Evolutionary conservation across 1,140 invertebrate species (phyloP).

Genomic region (Drosophila ficusphila): DNA sequence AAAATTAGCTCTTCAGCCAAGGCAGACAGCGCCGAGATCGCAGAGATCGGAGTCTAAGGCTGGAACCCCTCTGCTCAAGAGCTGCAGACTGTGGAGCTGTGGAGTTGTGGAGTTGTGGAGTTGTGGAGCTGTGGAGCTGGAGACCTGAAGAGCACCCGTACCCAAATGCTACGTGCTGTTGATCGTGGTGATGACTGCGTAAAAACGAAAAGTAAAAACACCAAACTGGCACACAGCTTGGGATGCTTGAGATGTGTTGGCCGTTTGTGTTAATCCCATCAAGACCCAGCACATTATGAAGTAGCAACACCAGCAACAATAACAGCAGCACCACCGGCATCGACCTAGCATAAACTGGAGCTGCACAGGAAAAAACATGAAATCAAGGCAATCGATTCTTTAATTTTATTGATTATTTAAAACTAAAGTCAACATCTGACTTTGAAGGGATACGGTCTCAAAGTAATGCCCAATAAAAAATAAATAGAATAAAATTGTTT

Average conservation of each 20-base stretch:
- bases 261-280: conserved; percentile 82
- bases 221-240: conserved; percentile 77
- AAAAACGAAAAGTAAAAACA: conserved; percentile 71
- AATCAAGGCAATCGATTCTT: too few relatives aligned
- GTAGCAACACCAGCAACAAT: conserved; percentile 66
- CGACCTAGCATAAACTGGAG: conserved; percentile 65
- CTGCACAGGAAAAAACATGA: conserved; percentile 25
- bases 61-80: conserved; percentile 27
- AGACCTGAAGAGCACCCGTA: conserved; percentile 51
- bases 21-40: conserved; percentile 63
- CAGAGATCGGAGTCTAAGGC: conserved; percentile 28
- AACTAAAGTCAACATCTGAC: too few relatives aligned
- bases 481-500: too few relatives aligned
- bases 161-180: conserved; percentile 58
- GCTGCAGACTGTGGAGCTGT: conserved; percentile 45
- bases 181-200: conserved; percentile 76
- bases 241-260: conserved; percentile 79
- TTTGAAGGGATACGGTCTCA: too few relatives aligned
- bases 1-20: conserved; percentile 82
- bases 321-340: conserved; percentile 30
- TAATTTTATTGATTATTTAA: too few relatives aligned
- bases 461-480: too few relatives aligned
- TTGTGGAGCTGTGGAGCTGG: conserved; percentile 9
- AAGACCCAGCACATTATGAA: conserved; percentile 74
- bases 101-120: background rate